These are phyloP conservation scores for Chelonus formosanus DNA, from an alignment of 2,888 invertebrate species.

Conservation along the genomic window DNA sequence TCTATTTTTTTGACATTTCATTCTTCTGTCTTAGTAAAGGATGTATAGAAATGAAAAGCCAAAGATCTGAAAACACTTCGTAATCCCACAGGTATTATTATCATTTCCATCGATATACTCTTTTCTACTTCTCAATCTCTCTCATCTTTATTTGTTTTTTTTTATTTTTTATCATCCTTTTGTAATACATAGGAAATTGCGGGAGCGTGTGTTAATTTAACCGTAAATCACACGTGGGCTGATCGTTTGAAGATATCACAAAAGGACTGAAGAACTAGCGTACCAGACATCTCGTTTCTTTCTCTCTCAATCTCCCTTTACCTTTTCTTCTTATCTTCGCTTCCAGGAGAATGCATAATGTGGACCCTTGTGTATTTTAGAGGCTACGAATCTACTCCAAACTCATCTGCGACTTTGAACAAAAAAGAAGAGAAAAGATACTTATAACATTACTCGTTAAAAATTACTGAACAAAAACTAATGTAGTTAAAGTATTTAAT, in stretches of 20 bases:
- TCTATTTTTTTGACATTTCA: too few relatives aligned
- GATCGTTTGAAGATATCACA: slow-evolving; percentile 13
- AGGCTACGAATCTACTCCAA: background rate
- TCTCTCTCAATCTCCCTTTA: slow-evolving; percentile 2
- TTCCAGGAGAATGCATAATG: slow-evolving; percentile 41
- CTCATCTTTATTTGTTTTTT: slow-evolving; percentile 7
- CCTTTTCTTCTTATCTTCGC: slow-evolving; percentile 36
- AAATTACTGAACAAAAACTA: background rate
- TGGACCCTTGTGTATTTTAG: slow-evolving; percentile 40
- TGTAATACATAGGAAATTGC: background rate
- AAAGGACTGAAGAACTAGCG: background rate
- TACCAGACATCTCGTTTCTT: background rate
- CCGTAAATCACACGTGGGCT: slow-evolving; percentile 24
- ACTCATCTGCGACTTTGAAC: slow-evolving; percentile 1
- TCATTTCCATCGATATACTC: too few relatives aligned
- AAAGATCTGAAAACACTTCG: too few relatives aligned
- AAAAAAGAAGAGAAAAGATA: slow-evolving; percentile 1
- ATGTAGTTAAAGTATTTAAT: too few relatives aligned
- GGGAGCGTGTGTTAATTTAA: slow-evolving; percentile 30
- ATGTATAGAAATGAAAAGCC: too few relatives aligned
- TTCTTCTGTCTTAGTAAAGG: too few relatives aligned
- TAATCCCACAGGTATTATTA: too few relatives aligned
- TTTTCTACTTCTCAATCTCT: too few relatives aligned
- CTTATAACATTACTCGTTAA: background rate
- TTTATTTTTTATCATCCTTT: too few relatives aligned